Base-by-base conservation (phyloP, 2,888 invertebrate species). In the Plutella xylostella region DNA sequence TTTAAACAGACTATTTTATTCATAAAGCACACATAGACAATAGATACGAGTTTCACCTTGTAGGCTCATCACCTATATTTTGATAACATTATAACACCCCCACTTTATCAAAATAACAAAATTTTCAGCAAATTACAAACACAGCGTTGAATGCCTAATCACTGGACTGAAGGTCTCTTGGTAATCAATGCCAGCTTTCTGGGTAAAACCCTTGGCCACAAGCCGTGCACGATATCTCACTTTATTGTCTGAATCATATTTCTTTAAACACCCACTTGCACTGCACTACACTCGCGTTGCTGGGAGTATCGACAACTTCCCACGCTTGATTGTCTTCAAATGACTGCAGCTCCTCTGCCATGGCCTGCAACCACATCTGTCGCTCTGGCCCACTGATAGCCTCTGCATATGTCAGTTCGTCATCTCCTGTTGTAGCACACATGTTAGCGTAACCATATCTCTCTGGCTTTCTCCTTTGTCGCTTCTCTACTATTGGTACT, bases 251-350 rank as follows among this genome's bases (percentile, higher is more conserved):
- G 39, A 31, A 31, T 39, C 31, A 6, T 14, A 15, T 39, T 45
- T 45, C 15, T 45, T 39, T 31, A 3, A 45, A 39, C 15, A 45
- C 43, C 39, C 45, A 45, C 14, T 45, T 45, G 22, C 31, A 39
- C 31, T 45, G 30, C 12, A 37, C 44, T 41, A 43, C 34, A 45
- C 43, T 45, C 17, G 33, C 35, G 4, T 47, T 39, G 31, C 19
- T n/a, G 15, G 49, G 46, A 33, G 35, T 9, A 31, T 49, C 45
- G n/a, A 46, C 48, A 6, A 46, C 14, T 20, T 45, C 49, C 47
- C 51, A 51, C n/a, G 41, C 46, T 9, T 46, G 3, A 28, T 51
- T 51, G 14, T 51, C 49, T 37, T 49, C 28, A 22, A 51, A 51
- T 25, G 49, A 44, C 44, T 51, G 46, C 45, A 51, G 48, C 25